Percentiles rank a stretch among this genome's conserved stretches.
Evolutionary conservation across 2,888 invertebrate genomes (phyloP).

Genomic region (Euphydryas editha): DNA sequence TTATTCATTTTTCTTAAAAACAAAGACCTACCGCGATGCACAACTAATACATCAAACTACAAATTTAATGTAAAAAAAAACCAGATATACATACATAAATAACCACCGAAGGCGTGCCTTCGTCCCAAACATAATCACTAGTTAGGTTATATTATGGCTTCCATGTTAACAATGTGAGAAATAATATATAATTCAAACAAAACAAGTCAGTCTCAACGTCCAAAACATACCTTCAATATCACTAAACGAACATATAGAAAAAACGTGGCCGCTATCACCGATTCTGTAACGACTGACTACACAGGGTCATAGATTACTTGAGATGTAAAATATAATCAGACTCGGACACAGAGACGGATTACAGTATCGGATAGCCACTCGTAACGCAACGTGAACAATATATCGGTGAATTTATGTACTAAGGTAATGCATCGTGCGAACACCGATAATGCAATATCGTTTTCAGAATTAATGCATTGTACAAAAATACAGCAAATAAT

Average conservation of each 20-base stretch:
- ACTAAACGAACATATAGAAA: constrained; percentile 59
- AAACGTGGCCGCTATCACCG: constrained; percentile 41
- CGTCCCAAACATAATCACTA: constrained; percentile 38
- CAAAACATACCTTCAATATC: constrained; percentile 71
- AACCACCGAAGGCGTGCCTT: constrained; percentile 54
- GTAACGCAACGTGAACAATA: constrained; percentile 27
- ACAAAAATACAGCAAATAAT: constrained; percentile 74
- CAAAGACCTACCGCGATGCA: constrained; percentile 67
- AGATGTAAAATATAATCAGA: constrained; percentile 30
- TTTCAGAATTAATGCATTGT: constrained; percentile 51
- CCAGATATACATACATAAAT: constrained; percentile 83
- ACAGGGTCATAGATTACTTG: constrained; percentile 31
- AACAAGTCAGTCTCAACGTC: constrained; percentile 83
- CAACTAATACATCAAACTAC: constrained; percentile 78
- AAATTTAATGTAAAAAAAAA: constrained; percentile 66
- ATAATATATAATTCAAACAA: constrained; percentile 82
- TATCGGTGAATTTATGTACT: constrained; percentile 19
- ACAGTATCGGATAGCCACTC: constrained; percentile 41
- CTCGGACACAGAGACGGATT: constrained; percentile 32
- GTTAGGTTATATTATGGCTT: constrained; percentile 52
- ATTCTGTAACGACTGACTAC: constrained; percentile 42
- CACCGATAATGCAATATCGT: constrained; percentile 24
- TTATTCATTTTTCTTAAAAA: constrained; percentile 52
- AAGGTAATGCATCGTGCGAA: constrained; percentile 31
- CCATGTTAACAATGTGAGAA: constrained; percentile 70